phyloP scores from a whole-genome alignment of 1,140 invertebrate species.

The Bilobella aurantiaca region DNA sequence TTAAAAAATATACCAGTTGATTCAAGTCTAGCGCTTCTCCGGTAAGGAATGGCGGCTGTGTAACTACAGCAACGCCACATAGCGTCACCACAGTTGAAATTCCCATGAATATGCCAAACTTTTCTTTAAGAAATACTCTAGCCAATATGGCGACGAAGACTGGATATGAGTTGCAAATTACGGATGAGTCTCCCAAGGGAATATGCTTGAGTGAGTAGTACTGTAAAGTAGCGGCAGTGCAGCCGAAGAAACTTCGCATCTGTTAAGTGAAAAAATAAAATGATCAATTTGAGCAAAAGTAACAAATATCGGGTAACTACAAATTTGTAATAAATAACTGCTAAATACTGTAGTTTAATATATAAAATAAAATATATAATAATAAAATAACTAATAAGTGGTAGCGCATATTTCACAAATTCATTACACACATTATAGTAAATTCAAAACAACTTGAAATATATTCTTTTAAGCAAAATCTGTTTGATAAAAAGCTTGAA shows the following conservation, averaged over 20 bases:
- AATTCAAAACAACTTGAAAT: neutral
- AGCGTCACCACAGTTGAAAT: conserved; percentile 24
- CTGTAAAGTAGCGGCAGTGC: conserved; percentile 30
- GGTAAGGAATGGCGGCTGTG: conserved; percentile 24
- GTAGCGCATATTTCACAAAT: too few relatives aligned
- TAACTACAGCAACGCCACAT: conserved; percentile 20
- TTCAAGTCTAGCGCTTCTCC: conserved; percentile 20
- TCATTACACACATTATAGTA: too few relatives aligned
- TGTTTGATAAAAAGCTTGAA: neutral
- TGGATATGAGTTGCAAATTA: conserved; percentile 33
- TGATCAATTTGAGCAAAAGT: neutral
- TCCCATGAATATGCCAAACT: conserved; percentile 26
- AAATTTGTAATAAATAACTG: too few relatives aligned
- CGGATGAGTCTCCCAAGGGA: conserved; percentile 25
- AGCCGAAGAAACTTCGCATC: conserved; percentile 31
- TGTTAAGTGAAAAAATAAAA: conserved; percentile 10
- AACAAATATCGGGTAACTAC: too few relatives aligned
- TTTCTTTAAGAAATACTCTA: conserved; percentile 22
- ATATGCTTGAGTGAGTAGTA: conserved; percentile 33
- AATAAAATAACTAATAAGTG: too few relatives aligned
- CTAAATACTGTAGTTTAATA: too few relatives aligned
- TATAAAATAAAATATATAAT: too few relatives aligned
- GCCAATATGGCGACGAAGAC: conserved; percentile 26
- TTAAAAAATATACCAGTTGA: conserved; percentile 21
- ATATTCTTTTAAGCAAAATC: neutral